Conservation (phyloP, 2,888 invertebrate genomes). For the Biston betularia region DNA sequence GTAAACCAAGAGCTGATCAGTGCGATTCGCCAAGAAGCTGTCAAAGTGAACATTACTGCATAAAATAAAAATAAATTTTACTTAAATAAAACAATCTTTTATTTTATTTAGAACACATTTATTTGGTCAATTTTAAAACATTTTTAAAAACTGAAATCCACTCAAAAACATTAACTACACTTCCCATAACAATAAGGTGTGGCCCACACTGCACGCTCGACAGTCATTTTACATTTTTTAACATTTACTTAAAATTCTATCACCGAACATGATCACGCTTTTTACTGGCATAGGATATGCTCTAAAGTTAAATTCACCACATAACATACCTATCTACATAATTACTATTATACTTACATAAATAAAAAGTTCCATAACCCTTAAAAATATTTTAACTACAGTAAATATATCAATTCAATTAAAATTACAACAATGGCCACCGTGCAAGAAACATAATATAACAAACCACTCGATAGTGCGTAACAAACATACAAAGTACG, state of each 20-base stretch:
- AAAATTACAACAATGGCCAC: slow-evolving; percentile 76
- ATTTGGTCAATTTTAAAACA: slow-evolving; percentile 84
- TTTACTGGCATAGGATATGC: slow-evolving; percentile 82
- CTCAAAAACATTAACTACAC: slow-evolving; percentile 69
- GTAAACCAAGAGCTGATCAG: slow-evolving; percentile 97
- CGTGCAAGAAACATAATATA: slow-evolving; percentile 75
- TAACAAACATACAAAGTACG: slow-evolving; percentile 69
- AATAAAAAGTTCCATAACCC: slow-evolving; percentile 77
- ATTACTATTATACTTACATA: slow-evolving; percentile 56
- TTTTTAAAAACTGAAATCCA: slow-evolving; percentile 78
- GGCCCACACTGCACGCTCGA: slow-evolving; percentile 55
- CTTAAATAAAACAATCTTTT: slow-evolving; percentile 52
- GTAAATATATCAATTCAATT: slow-evolving; percentile 66
- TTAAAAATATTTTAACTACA: slow-evolving; percentile 72
- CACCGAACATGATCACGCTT: slow-evolving; percentile 83
- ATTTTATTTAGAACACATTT: slow-evolving; percentile 84
- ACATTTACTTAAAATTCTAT: slow-evolving; percentile 64
- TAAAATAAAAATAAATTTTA: slow-evolving; percentile 53
- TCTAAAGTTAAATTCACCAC: slow-evolving; percentile 71
- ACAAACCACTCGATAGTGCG: slow-evolving; percentile 77
- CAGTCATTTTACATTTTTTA: slow-evolving; percentile 47
- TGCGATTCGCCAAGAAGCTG: slow-evolving; percentile 95
- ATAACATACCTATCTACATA: slow-evolving; percentile 50
- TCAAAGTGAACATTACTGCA: slow-evolving; percentile 89
- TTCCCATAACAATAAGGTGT: slow-evolving; percentile 62